Percentiles rank a stretch among this genome's conserved stretches.
Evolutionary conservation across 2,797 vertebrate species (phyloP).

Genomic region (Manis javanica): DNA sequence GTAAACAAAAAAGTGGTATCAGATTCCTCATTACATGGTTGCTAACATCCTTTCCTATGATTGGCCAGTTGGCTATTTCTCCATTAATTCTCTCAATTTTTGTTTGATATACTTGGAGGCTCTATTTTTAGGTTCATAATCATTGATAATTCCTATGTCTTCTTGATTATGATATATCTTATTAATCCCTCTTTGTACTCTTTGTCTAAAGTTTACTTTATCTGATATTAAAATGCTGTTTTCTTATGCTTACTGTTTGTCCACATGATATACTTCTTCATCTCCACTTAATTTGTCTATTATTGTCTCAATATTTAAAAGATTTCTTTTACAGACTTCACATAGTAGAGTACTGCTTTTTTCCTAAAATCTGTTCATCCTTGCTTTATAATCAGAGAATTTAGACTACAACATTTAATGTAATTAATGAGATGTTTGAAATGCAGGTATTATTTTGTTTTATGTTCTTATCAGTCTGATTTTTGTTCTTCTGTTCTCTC

Average conservation of each 20-base stretch:
- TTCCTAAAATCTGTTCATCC: not conserved
- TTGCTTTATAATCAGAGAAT: not conserved
- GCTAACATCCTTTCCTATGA: not conserved
- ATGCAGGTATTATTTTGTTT: not conserved
- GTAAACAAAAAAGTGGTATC: not conserved
- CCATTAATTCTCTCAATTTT: not conserved
- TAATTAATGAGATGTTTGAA: not conserved
- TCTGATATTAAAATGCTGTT: not conserved
- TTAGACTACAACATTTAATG: not conserved
- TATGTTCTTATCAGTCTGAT: not conserved
- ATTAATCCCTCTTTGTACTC: not conserved
- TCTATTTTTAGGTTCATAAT: not conserved
- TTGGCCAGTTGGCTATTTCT: not conserved
- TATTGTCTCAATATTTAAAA: not conserved
- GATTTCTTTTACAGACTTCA: not conserved
- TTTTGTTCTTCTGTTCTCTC: not conserved
- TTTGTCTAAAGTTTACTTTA: not conserved
- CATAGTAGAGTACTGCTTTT: not conserved
- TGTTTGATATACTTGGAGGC: not conserved
- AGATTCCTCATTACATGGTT: not conserved
- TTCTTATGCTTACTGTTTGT: not conserved
- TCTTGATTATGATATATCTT: not conserved
- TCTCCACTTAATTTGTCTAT: not conserved
- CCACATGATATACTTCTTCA: not conserved
- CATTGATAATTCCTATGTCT: not conserved